Evolutionary conservation across 2,888 invertebrate species (phyloP).

Genomic region (Beris chalybata): DNA sequence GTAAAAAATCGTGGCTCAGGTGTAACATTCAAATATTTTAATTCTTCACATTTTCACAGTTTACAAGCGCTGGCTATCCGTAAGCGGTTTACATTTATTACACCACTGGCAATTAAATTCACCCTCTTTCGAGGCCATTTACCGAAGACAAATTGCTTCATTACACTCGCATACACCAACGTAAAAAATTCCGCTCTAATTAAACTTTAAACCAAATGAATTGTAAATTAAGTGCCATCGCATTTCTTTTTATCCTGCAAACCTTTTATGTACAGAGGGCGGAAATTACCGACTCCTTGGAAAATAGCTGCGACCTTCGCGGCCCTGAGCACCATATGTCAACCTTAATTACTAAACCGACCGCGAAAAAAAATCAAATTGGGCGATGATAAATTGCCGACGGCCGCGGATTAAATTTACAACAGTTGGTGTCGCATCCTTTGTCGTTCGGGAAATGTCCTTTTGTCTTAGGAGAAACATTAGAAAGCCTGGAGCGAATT

Average conservation of each 20-base stretch:
- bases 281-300: neutral
- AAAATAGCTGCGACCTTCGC: conserved; percentile 9
- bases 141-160: conserved; percentile 37
- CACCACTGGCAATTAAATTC: neutral
- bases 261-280: conserved; percentile 3
- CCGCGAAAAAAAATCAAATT: conserved; percentile 37
- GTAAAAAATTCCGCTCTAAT: conserved; percentile 34
- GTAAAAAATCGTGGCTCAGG: too few species aligned
- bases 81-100: too few species aligned
- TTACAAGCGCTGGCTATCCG: too few species aligned
- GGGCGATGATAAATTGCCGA: conserved; percentile 47
- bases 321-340: conserved; percentile 47
- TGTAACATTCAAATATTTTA: too few species aligned
- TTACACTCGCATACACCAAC: conserved; percentile 14
- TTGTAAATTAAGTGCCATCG: conserved; percentile 49
- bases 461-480: conserved; percentile 5
- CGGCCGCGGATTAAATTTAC: conserved; percentile 38
- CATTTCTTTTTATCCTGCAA: conserved; percentile 5
- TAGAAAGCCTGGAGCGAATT: neutral
- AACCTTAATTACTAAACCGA: conserved; percentile 46
- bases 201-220: conserved; percentile 46
- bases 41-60: too few species aligned
- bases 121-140: conserved; percentile 24
- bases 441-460: neutral
- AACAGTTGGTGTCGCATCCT: conserved; percentile 28